These are phyloP conservation scores for Xiphias gladius DNA, from an alignment of 2,113 vertebrate species.

Conservation along the genomic window DNA sequence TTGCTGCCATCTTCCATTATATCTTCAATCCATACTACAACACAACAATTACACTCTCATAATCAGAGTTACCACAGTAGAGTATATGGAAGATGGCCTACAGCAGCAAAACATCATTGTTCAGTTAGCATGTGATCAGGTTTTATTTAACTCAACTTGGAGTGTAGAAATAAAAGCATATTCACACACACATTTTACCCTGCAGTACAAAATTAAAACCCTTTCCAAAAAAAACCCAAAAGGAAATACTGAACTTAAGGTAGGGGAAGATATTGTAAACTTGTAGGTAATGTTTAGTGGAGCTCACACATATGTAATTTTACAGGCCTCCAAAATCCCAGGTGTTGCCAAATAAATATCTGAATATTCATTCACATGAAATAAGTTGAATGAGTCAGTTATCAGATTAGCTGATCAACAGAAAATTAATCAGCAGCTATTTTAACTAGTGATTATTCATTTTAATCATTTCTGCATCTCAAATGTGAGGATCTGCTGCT, in stretches of 20 bases:
- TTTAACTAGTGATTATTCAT: too few species aligned
- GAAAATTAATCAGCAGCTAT: too few species aligned
- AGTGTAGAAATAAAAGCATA: not conserved
- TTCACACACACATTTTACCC: not conserved
- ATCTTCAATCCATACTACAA: not conserved
- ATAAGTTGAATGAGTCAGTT: too few species aligned
- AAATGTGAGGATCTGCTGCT: too few species aligned
- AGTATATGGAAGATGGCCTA: not conserved
- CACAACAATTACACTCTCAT: slow-evolving; percentile 18
- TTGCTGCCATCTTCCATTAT: slow-evolving; percentile 24
- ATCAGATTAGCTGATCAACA: too few species aligned
- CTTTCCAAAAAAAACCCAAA: not conserved
- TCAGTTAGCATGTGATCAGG: not conserved
- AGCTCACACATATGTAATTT: not conserved
- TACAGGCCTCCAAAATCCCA: not conserved
- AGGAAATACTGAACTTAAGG: not conserved
- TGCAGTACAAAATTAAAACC: not conserved
- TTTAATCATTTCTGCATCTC: too few species aligned
- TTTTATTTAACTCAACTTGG: slow-evolving; percentile 13
- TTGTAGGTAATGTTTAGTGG: not conserved
- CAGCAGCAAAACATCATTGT: not conserved
- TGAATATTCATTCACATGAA: too few species aligned
- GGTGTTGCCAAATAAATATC: too few species aligned
- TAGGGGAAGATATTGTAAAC: not conserved
- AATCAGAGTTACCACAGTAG: slow-evolving; percentile 13